Percentiles rank a stretch among this genome's conserved stretches.
These are phyloP conservation scores for Scaptomyza reducta DNA, from an alignment of 2,888 invertebrate genomes.

Conservation along the genomic window DNA sequence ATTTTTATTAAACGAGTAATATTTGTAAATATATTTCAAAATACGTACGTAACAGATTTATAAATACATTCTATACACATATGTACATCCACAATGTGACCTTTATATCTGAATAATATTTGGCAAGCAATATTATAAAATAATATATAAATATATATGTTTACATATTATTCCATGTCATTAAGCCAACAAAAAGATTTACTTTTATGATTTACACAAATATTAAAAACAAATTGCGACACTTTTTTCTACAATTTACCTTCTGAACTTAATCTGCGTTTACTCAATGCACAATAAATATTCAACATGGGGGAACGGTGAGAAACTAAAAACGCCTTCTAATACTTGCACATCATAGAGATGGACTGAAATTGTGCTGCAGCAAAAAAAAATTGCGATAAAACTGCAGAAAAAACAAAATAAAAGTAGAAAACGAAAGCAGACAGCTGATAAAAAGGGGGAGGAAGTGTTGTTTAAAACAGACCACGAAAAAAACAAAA, in stretches of 20 bases:
- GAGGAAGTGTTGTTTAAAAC: conserved; percentile 40
- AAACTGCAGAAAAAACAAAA: conserved; percentile 25
- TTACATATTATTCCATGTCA: conserved; percentile 15
- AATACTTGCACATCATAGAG: conserved; percentile 22
- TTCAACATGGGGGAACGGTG: conserved; percentile 24
- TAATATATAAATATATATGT: background rate
- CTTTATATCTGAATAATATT: conserved; percentile 7
- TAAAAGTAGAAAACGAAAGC: conserved; percentile 22
- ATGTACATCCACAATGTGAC: conserved; percentile 8
- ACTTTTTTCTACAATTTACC: conserved; percentile 52
- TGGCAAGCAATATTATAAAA: conserved; percentile 33
- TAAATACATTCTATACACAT: conserved; percentile 20
- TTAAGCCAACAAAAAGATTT: conserved; percentile 13
- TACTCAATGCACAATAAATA: conserved; percentile 35
- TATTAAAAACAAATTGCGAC: background rate
- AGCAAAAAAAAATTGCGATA: conserved; percentile 12
- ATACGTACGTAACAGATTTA: conserved; percentile 27
- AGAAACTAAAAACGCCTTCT: conserved; percentile 22
- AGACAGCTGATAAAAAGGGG: conserved; percentile 35
- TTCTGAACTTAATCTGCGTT: conserved; percentile 52
- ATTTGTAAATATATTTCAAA: conserved; percentile 30
- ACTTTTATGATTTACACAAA: conserved; percentile 18
- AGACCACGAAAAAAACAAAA: conserved; percentile 46
- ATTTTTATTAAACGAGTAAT: conserved; percentile 17
- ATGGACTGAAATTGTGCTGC: conserved; percentile 36